Evolutionary conservation across 1,140 invertebrate species (phyloP), one percentile per base, ranked within the genome.

Genomic region (Dermatophagoides farinae): DNA sequence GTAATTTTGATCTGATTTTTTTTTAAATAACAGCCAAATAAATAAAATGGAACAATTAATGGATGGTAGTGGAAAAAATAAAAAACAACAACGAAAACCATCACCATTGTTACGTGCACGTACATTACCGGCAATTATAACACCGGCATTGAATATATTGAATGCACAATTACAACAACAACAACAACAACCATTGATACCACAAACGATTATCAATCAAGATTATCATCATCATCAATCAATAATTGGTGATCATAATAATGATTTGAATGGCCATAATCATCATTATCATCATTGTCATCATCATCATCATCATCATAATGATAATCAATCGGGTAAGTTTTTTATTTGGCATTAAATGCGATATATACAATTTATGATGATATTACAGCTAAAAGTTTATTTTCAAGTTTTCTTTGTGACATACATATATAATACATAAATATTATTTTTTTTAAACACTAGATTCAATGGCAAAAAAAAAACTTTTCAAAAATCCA

Each of bases 111-210:
- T 88, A 54, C 78, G 85, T 62, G 88, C 86, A 12, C 78, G 85
- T 66, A 90, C 87, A 6, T 73, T 89, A 50, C 87, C 87, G 18
- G 84, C 86, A 55, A 90, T 90, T 68, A 82, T 90, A n/a, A 82
- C 85, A 39, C 86, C 86, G 5, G 84, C 85, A 51, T 77, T 88
- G 66, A 86, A 78, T 67, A 85, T 88, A 64, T 76, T 88, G 18
- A 84, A 87, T 66, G 83, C 85, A 9, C 65, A 66, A 40, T 16
- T 53, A 22, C 23, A 18, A 23, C 50, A n/a, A 55, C 14, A 16
- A 44, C 14, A 20, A 50, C 20, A 20, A 37, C 64, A 5, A 61
- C 63, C 41, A 22, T n/a, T n/a, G n/a, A n/a, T n/a, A 61, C 1
- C 4, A 23, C 46, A 9, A 43, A 4, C 5, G 12, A 25, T 38